Base-by-base conservation (phyloP, 1,140 invertebrate species). In the Scaptomyza hsui region DNA sequence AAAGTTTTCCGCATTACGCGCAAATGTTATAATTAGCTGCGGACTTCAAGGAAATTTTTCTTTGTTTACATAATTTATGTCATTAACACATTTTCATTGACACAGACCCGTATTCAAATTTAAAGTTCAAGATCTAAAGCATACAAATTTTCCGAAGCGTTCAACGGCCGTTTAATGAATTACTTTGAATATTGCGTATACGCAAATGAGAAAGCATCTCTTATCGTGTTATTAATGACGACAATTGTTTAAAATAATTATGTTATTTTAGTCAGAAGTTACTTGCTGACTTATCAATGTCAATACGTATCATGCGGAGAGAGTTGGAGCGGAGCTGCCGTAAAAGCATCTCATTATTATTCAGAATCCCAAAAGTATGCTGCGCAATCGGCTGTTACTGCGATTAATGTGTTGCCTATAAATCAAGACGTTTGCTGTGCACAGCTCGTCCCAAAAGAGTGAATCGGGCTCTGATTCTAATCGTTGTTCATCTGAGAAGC, bases 181-280 rank as follows among this genome's bases (percentile, higher is more conserved):
- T 52, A 52, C 19, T 12, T 39, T 26, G 4, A 18, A 26, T 42
- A 10, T 42, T 12, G 6, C n/a, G 13, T 18, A 42, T 55, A 55
- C 52, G 37, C 21, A 16, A n/a, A n/a, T 16, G 21, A 6, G 21
- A 13, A 2, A 18, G 59, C 26, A 57, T 39, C 9, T 75, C 13
- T 4, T 5, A 47, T 47, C 21, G 29, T 24, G 44, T 70, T 74
- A 67, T 72, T 79, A 76, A 85, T 86, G 72, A 86, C 37, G 55
- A 77, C 69, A 77, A 69, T 85, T 86, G 77, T 78, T 69, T 70
- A 80, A 72, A 68, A 75, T 79, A 76, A 85, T 79, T 73, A 72
- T 49, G 72, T 65, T 64, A 86, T 78, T 75, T 72, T 69, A 75
- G 68, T 59, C 72, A 60, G 59, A 48, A 53, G 68, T 72, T 75